phyloP scores from a whole-genome alignment of 2,888 invertebrate genomes.

The Ganaspis brasiliensis region DNA sequence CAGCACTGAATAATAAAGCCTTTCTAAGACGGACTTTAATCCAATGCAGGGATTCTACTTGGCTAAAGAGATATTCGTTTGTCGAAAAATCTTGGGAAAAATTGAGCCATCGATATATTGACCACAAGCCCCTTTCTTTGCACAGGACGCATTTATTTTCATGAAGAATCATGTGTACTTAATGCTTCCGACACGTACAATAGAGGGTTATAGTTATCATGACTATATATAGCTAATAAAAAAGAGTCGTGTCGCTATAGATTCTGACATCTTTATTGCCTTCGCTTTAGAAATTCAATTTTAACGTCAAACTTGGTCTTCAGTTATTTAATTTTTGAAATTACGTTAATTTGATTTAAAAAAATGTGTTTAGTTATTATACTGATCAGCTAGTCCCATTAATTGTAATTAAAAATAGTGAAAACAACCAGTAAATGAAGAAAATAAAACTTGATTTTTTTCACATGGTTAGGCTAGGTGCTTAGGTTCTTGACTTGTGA shows the following conservation, averaged over 20 bases:
- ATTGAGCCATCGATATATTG: slow-evolving; percentile 15
- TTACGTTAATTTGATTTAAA: too few species aligned
- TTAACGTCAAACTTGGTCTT: too few species aligned
- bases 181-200: slow-evolving; percentile 42
- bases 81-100: neutral
- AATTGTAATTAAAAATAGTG: too few species aligned
- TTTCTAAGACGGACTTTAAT: neutral
- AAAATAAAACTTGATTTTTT: too few species aligned
- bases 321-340: too few species aligned
- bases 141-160: slow-evolving; percentile 43
- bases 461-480: too few species aligned
- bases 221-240: slow-evolving; percentile 29
- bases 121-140: slow-evolving; percentile 38
- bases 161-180: slow-evolving; percentile 40
- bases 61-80: too few species aligned
- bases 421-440: too few species aligned
- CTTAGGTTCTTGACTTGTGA: too few species aligned
- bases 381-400: too few species aligned
- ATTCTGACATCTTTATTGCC: slow-evolving; percentile 47
- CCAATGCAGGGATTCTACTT: neutral
- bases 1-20: neutral
- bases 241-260: neutral
- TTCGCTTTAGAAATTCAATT: too few species aligned
- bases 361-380: too few species aligned
- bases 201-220: slow-evolving; percentile 37